Evolutionary conservation across 2,888 invertebrate species (phyloP).

Genomic region (Drosophila longiperda): DNA sequence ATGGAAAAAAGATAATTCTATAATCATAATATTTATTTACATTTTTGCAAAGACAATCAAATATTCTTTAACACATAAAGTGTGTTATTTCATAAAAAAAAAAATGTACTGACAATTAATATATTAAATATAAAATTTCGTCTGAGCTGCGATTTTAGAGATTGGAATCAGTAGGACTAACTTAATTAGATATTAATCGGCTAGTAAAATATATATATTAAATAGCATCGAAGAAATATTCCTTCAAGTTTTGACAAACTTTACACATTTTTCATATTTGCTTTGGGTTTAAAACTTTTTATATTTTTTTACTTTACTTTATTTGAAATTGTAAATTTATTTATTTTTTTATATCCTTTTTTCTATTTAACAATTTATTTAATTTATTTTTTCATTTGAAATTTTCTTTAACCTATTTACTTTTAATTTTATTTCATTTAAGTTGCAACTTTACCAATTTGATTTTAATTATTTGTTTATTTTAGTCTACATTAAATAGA

Average conservation of each 20-base stretch:
- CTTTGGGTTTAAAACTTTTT: not conserved
- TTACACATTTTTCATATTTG: not conserved
- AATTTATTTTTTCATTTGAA: not conserved
- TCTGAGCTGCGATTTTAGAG: not conserved
- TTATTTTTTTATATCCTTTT: rapidly evolving
- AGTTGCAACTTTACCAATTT: not conserved
- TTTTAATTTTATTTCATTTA: not conserved
- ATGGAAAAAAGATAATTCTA: no score
- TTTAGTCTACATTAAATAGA: not conserved
- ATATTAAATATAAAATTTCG: no score
- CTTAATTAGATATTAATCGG: not conserved
- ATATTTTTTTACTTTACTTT: no score
- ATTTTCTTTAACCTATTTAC: not conserved
- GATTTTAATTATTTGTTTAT: not conserved
- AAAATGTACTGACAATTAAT: no score
- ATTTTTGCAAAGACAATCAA: no score
- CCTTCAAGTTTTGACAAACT: not conserved
- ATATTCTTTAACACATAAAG: no score
- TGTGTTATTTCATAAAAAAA: no score
- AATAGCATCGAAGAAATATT: not conserved
- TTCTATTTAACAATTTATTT: not conserved
- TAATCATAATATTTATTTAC: no score
- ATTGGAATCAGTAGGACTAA: not conserved
- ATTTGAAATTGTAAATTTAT: not conserved
- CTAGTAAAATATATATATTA: not conserved